A percentile compares a stretch with the other conserved stretches of the same genome.
Conservation (phyloP, 2,797 vertebrate species). For the Anniella stebbinsi region DNA sequence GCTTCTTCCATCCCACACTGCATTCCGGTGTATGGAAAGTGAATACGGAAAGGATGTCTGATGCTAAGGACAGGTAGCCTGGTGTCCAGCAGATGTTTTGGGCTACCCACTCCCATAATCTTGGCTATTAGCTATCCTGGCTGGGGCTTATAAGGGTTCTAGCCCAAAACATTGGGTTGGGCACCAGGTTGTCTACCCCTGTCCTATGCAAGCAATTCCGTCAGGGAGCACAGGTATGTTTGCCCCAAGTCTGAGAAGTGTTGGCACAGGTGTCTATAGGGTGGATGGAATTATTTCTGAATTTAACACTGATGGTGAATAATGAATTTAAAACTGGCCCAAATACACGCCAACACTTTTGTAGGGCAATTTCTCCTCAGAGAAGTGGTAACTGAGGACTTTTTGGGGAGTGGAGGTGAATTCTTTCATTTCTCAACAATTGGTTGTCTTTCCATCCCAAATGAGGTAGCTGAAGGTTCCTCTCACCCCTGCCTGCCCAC, state of each 20-base stretch:
- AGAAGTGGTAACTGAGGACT: background rate
- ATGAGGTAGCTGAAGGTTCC: background rate
- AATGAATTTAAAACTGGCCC: background rate
- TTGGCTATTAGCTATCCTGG: too few relatives aligned
- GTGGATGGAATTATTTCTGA: background rate
- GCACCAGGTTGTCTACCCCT: too few relatives aligned
- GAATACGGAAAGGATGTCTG: background rate
- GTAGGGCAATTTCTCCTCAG: background rate
- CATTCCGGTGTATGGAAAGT: background rate
- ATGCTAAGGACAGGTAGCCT: too few relatives aligned
- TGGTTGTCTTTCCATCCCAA: background rate
- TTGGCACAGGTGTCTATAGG: background rate
- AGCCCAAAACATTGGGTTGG: too few relatives aligned
- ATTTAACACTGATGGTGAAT: background rate
- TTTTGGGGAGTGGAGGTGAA: background rate
- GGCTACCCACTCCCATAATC: too few relatives aligned
- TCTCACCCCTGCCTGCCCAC: background rate
- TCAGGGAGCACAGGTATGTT: background rate
- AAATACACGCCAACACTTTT: background rate
- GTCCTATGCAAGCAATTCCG: background rate
- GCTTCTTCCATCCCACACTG: background rate
- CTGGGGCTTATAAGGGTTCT: too few relatives aligned
- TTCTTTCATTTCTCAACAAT: background rate
- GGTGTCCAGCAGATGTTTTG: too few relatives aligned
- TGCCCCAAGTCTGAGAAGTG: background rate